Base-by-base conservation (phyloP, 2,888 invertebrate species). In the Cabera pusaria region DNA sequence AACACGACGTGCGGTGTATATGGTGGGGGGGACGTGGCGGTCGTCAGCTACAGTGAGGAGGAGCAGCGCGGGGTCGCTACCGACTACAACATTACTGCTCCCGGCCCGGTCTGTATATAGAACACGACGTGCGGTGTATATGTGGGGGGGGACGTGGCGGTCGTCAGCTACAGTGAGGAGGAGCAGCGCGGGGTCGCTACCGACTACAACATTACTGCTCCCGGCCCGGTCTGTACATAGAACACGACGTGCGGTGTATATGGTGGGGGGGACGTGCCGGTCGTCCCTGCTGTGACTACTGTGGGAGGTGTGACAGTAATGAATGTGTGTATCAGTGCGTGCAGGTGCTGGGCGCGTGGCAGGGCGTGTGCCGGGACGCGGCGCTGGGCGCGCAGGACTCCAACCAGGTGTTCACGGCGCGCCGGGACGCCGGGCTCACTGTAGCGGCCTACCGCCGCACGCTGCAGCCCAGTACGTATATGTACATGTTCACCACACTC, bases 131-230 rank as follows among this genome's bases (percentile, higher is more conserved):
- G n/a, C n/a, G n/a, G n/a, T n/a, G n/a, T n/a, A n/a, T n/a, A n/a
- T n/a, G n/a, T n/a, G n/a, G n/a, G n/a, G n/a, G n/a, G n/a, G n/a
- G 97, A 97, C 87, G 93, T 95, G 17, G 94, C 95, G 1, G 91
- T 97, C 16, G 94, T 93, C 2, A 93, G 93, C 54, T 93, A 94
- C 68, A 93, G 94, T 68, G 92, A 91, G 5, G 7, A n/a, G n/a
- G 40, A 53, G 55, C 75, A 65, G 56, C 90, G 95, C 49, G 96
- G 95, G 1, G 91, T 92, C 58, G 94, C 95, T 5, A 83, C 90
- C 0, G 97, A 97, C 86, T 97, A 97, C 73, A 96, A 96, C 70
- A 91, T 97, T 41, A 95, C 96, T 3, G 96, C 94, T 0, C 4
- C 2, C 14, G 2, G 3, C 3, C 14, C 14, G 3, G n/a, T n/a